phyloP scores from a whole-genome alignment of 2,888 invertebrate species.

The Galerucella pusilla region DNA sequence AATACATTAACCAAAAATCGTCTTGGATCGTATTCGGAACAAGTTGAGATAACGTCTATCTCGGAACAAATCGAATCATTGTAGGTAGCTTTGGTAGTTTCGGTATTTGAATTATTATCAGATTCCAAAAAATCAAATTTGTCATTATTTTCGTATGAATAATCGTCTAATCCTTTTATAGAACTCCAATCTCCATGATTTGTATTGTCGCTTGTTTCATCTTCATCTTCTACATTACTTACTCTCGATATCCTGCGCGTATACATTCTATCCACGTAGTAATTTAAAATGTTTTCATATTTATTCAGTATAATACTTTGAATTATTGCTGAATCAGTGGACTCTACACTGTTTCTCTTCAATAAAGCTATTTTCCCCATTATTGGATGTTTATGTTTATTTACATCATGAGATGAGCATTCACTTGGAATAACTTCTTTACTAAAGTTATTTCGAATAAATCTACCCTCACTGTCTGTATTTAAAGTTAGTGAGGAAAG shows the following conservation, averaged over 20 bases:
- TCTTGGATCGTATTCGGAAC: constrained; percentile 44
- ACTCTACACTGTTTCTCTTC: constrained; percentile 40
- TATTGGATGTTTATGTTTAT: constrained; percentile 39
- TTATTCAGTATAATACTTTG: constrained; percentile 48
- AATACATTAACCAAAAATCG: constrained; percentile 46
- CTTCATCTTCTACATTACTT: constrained; percentile 32
- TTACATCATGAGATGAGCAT: constrained; percentile 1
- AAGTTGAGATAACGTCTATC: constrained; percentile 28
- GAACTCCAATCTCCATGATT: constrained; percentile 32
- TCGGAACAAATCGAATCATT: constrained; percentile 29
- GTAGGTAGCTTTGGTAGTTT: constrained; percentile 35
- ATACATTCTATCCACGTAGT: constrained; percentile 45
- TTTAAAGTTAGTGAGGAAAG: constrained; percentile 6
- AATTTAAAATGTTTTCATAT: constrained; percentile 45
- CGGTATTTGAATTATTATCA: constrained; percentile 42
- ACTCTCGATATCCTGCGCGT: constrained; percentile 43
- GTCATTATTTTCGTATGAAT: neutral
- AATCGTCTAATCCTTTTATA: constrained; percentile 17
- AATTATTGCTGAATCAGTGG: constrained; percentile 45
- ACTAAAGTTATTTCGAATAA: constrained; percentile 3
- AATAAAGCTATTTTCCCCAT: constrained; percentile 48
- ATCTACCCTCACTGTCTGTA: neutral
- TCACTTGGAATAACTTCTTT: neutral
- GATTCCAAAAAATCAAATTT: neutral
- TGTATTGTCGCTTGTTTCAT: constrained; percentile 27